These are phyloP conservation scores for Brachionus asplanchnoidis DNA, from an alignment of 1,140 invertebrate species.

Conservation along the genomic window DNA sequence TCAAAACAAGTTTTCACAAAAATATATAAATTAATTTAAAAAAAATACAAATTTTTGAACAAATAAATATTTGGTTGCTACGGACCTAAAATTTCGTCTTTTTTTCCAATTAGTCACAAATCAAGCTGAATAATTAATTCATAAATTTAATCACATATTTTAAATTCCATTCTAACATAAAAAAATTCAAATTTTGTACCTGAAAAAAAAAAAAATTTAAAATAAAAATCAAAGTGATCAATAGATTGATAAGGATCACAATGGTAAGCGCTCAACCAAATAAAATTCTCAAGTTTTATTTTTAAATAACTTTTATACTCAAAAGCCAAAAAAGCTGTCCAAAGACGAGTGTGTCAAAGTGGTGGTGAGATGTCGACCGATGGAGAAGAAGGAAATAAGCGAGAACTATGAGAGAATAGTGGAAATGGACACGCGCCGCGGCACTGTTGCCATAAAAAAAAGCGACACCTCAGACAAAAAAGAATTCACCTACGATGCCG, in stretches of 20 bases:
- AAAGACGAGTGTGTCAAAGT: constrained; percentile 74
- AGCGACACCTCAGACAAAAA: constrained; percentile 64
- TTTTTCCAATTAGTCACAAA: neutral
- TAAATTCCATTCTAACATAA: neutral
- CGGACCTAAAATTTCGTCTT: neutral
- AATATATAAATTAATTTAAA: too few species aligned
- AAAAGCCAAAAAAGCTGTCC: neutral
- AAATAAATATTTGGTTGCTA: neutral
- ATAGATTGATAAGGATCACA: neutral
- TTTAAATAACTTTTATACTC: neutral
- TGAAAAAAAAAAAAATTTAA: neutral
- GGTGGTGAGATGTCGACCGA: constrained; percentile 85
- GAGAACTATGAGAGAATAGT: constrained; percentile 63
- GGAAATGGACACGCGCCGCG: constrained; percentile 3
- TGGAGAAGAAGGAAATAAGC: constrained; percentile 70
- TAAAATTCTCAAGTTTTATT: neutral
- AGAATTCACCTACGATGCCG: constrained; percentile 72
- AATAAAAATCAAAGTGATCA: neutral
- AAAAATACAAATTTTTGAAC: too few species aligned
- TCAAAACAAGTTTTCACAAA: too few species aligned
- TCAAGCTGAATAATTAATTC: neutral
- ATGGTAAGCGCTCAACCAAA: neutral
- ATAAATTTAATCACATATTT: constrained; percentile 1
- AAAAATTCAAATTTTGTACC: neutral
- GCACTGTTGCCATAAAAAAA: constrained; percentile 43